Percentiles rank a stretch among this genome's conserved stretches.
These are phyloP conservation scores for Gymnocypris eckloni DNA, from an alignment of 2,797 vertebrate genomes.

Conservation along the genomic window DNA sequence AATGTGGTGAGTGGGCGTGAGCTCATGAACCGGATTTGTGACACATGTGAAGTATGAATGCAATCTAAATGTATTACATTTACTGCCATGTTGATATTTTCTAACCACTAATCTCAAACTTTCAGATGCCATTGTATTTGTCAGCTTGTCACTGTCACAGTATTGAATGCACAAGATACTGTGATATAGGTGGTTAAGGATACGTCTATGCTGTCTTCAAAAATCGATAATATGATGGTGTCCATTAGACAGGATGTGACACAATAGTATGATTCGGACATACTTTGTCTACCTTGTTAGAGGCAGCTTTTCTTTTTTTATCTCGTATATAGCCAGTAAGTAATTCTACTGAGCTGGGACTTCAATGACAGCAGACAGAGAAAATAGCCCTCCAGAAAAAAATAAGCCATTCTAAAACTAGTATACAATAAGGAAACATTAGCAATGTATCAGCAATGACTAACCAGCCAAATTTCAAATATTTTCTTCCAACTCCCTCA, in stretches of 20 bases:
- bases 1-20: too few species aligned
- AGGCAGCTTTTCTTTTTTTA: neutral
- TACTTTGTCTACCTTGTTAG: neutral
- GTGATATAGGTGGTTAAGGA: neutral
- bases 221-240: neutral
- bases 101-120: neutral
- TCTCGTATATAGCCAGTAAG: neutral
- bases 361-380: neutral
- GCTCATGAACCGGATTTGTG: too few species aligned
- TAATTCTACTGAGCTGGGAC: neutral
- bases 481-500: neutral
- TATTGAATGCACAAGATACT: neutral
- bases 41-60: too few species aligned
- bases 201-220: neutral
- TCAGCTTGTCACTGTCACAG: neutral
- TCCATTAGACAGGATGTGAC: neutral
- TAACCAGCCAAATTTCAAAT: neutral
- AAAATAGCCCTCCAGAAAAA: neutral
- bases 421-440: neutral
- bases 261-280: neutral
- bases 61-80: neutral
- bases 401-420: neutral
- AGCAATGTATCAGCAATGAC: neutral
- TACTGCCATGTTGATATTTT: neutral
- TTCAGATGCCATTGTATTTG: neutral